These are phyloP conservation scores for Blastobasis lacticolella DNA, from an alignment of 2,888 invertebrate genomes.

Conservation along the genomic window DNA sequence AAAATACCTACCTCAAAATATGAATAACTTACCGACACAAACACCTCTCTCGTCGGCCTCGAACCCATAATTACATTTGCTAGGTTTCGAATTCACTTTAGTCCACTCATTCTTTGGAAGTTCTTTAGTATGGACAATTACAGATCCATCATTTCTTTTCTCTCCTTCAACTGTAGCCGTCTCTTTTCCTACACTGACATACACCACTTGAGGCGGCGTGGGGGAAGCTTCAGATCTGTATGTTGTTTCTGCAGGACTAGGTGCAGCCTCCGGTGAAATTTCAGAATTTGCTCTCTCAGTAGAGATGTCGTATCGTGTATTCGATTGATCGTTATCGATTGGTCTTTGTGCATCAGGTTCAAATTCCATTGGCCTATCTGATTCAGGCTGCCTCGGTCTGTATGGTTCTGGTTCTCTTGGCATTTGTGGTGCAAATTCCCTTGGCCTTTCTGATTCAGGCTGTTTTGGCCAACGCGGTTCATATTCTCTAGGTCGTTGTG, in stretches of 20 bases:
- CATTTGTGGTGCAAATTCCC: background rate
- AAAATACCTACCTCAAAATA: too few species aligned
- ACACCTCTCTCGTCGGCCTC: conserved; percentile 69
- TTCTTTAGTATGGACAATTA: conserved; percentile 36
- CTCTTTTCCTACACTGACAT: conserved; percentile 30
- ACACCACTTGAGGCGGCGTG: conserved; percentile 29
- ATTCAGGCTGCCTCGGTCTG: conserved; percentile 12
- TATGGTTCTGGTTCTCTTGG: conserved; percentile 2
- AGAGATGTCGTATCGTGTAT: too few species aligned
- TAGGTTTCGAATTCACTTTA: conserved; percentile 30
- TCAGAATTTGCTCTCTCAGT: too few species aligned
- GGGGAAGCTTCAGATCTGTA: conserved; percentile 24
- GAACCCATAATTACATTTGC: conserved; percentile 66
- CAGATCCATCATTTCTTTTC: conserved; percentile 35
- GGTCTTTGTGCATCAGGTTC: background rate
- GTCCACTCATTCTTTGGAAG: conserved; percentile 50
- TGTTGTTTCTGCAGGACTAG: conserved; percentile 21
- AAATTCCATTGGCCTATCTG: background rate
- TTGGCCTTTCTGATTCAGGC: conserved; percentile 4
- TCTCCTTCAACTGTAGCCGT: conserved; percentile 32
- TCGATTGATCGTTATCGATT: too few species aligned
- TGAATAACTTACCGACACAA: conserved; percentile 67
- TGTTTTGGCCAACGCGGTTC: conserved; percentile 11
- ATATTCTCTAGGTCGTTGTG: conserved; percentile 12
- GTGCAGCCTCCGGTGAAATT: background rate